Evolutionary conservation across 2,797 vertebrate genomes (phyloP), one percentile per base, ranked within the genome.

Genomic region (Hyperoplus immaculatus): DNA sequence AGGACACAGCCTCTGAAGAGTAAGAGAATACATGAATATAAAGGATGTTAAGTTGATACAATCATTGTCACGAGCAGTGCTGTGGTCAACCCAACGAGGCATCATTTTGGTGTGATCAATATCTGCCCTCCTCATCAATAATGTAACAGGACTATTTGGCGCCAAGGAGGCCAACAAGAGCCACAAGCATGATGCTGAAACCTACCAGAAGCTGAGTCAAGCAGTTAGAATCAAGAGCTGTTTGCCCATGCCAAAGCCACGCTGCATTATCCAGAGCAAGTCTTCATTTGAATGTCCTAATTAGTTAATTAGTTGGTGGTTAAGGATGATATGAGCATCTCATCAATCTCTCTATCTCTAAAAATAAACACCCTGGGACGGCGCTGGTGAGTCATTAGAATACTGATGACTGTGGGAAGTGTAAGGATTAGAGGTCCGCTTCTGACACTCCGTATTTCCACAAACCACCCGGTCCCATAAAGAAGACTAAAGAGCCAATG

Each of bases 301-400:
- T 96, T 95, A 95, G 93, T 94, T 93, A 94, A 96, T 96, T 95
- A 95, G 94, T 94, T 95, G 94, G 95, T 95, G 93, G 95, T 95
- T 95, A 95, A 95, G 94, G 94, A 95, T 91, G 93, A 94, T 93
- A 92, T 90, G 91, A 95, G 94, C 90, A 85, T 93, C 95, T 95
- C 95, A 95, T 96, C 95, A 95, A 95, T 95, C 95, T 95, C 93
- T 81, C 85, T 85, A 91, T 94, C 94, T 94, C 92, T 94, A 94
- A 95, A 95, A 95, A 95, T 94, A 95, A 95, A 94, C 94, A 94
- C 86, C 84, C 86, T 79, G 83, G 90, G 92, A 93, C 72, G 83
- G 89, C 82, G 77, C 88, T 83, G 84, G 93, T 90, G 93, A 94
- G 90, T 94, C 94, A 93, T 95, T 95, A 94, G 94, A 95, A 92